Percentiles rank a stretch among this genome's conserved stretches.
phyloP scores from a whole-genome alignment of 2,113 vertebrate genomes.

The Rana temporaria region DNA sequence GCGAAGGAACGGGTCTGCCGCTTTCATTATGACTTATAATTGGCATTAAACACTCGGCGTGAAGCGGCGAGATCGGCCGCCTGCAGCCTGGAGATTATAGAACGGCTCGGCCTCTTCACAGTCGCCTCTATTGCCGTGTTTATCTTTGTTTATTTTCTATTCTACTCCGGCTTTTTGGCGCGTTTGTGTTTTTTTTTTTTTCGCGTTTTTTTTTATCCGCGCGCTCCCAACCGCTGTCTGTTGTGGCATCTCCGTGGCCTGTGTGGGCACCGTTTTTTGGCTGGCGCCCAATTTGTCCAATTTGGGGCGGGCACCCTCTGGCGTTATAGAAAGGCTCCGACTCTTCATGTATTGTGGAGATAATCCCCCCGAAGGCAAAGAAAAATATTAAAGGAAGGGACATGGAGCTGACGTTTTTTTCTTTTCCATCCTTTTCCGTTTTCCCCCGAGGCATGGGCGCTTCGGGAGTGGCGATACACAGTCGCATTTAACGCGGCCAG shows the following conservation, averaged over 20 bases:
- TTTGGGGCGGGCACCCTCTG: neutral
- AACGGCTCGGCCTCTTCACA: neutral
- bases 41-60: constrained; percentile 23
- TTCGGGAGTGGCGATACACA: no score
- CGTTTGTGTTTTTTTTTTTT: neutral
- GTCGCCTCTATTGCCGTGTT: neutral
- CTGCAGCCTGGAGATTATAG: neutral
- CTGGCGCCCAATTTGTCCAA: neutral
- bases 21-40: constrained; percentile 32
- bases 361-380: neutral
- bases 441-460: no score
- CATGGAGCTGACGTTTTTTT: no score
- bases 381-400: neutral
- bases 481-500: no score
- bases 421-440: no score
- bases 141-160: constrained; percentile 10
- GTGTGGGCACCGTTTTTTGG: neutral
- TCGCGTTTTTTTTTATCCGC: no score
- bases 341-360: no score
- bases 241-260: neutral
- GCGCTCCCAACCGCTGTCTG: neutral
- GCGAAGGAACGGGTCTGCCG: neutral
- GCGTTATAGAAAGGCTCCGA: no score
- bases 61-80: constrained; percentile 5
- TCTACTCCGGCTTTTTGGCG: neutral